Conservation (phyloP, 2,888 invertebrate species). For the Acrocera orbiculus region DNA sequence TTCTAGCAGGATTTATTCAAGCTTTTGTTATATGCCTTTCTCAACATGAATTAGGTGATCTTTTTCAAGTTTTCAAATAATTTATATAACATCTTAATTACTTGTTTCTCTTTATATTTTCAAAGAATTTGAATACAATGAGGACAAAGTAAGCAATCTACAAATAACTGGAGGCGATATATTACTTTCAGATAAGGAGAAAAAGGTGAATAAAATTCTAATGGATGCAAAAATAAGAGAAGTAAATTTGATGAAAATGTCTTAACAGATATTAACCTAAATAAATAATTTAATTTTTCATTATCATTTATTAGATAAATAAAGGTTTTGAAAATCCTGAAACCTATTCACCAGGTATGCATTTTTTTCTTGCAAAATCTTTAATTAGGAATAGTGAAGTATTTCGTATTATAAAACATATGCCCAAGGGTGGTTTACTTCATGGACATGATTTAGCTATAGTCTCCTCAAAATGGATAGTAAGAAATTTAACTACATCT, state of each 20-base stretch:
- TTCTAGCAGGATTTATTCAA: too few relatives aligned
- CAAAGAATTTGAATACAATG: too few relatives aligned
- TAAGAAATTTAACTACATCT: constrained; percentile 34
- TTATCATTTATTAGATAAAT: constrained; percentile 3
- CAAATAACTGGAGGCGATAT: constrained; percentile 24
- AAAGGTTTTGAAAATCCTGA: constrained; percentile 22
- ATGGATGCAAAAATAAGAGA: constrained; percentile 23
- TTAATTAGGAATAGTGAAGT: constrained; percentile 38
- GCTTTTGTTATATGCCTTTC: too few relatives aligned
- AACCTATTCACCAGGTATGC: constrained; percentile 36
- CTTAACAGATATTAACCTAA: not conserved
- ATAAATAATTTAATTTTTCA: not conserved
- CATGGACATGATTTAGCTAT: constrained; percentile 40
- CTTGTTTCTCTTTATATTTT: too few relatives aligned
- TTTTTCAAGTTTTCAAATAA: too few relatives aligned
- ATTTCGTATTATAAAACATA: constrained; percentile 37
- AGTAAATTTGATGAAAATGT: constrained; percentile 11
- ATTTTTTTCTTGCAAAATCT: constrained; percentile 36
- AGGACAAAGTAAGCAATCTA: too few relatives aligned
- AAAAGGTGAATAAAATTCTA: constrained; percentile 21
- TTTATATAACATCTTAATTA: too few relatives aligned
- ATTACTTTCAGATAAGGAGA: constrained; percentile 17
- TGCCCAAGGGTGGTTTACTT: constrained; percentile 43
- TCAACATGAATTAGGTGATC: too few relatives aligned
- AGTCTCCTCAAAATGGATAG: constrained; percentile 35